Conservation (phyloP, 2,888 invertebrate genomes). For the Cerastis rubricosa region DNA sequence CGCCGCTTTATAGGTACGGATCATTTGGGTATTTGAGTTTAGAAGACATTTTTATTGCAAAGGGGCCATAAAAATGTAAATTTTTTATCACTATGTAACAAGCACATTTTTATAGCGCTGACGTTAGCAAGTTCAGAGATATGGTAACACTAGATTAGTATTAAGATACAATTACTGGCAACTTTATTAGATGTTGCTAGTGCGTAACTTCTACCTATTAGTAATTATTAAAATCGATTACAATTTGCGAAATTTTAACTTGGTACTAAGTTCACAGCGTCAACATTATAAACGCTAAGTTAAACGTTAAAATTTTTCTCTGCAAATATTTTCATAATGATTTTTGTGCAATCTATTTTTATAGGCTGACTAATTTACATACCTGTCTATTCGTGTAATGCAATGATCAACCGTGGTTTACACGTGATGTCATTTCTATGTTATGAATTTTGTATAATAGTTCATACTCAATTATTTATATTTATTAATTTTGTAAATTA, state of each 20-base stretch:
- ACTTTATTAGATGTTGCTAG: slow-evolving; percentile 64
- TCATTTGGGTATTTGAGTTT: slow-evolving; percentile 77
- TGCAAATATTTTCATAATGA: slow-evolving; percentile 84
- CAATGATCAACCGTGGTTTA: slow-evolving; percentile 73
- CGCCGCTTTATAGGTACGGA: slow-evolving; percentile 75
- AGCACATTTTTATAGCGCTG: slow-evolving; percentile 68
- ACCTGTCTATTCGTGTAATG: slow-evolving; percentile 71
- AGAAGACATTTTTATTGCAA: slow-evolving; percentile 78
- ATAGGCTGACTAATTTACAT: slow-evolving; percentile 84
- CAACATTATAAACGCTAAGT: slow-evolving; percentile 49
- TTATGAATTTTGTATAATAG: slow-evolving; percentile 89
- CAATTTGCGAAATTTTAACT: slow-evolving; percentile 54
- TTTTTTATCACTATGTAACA: slow-evolving; percentile 66
- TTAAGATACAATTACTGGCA: slow-evolving; percentile 62
- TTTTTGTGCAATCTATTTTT: slow-evolving; percentile 89
- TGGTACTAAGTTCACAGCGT: slow-evolving; percentile 61
- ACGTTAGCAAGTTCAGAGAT: slow-evolving; percentile 61
- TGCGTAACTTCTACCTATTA: slow-evolving; percentile 64
- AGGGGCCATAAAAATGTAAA: slow-evolving; percentile 83
- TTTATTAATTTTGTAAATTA: slow-evolving; percentile 88
- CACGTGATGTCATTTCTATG: slow-evolving; percentile 85
- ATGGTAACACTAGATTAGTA: slow-evolving; percentile 64
- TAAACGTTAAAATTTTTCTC: slow-evolving; percentile 73
- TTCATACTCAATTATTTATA: slow-evolving; percentile 87
- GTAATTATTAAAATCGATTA: slow-evolving; percentile 52